Base-by-base conservation (phyloP, 1,140 invertebrate species). In the Lepeophtheirus salmonis region DNA sequence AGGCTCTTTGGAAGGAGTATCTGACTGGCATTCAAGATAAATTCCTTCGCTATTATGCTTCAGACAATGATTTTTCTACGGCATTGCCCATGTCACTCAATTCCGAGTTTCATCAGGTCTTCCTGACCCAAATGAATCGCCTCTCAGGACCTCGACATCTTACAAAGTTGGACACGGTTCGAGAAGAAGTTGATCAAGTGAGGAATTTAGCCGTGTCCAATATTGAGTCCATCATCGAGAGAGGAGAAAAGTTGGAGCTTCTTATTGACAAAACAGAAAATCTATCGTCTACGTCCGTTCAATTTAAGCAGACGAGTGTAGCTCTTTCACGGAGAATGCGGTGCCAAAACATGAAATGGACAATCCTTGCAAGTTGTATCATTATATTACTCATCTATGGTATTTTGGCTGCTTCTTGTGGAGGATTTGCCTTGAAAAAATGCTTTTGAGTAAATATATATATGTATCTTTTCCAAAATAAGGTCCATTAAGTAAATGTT, bases 261-360 rank as follows among this genome's bases (percentile, higher is more conserved):
- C 60, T 69, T 13, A 65, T 67, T 53, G 24, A 63, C 14, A 61
- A 68, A 6, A 68, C 68, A 10, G 60, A 54, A 25, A 54, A 64
- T 51, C 63, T 68, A 2, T 2, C 23, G 1, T 41, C 21, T 21
- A 62, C 57, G 24, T 63, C 63, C n/a, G 63, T 54, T 4, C 55
- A 63, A 50, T 68, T 68, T 63, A 63, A 67, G 52, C 62, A 62
- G 18, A 68, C 64, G 1, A 64, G 66, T 0, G 54, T 60, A 4
- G 64, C 62, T 16, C 62, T 68, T 24, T 64, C 65, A 51, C 62
- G 64, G 53, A 67, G 66, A 49, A 67, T 66, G 60, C 67, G 67
- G 67, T 68, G 67, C 66, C 64, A 68, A 64, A 68, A 68, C 62
- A 41, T 65, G 14, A 68, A 68, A 59, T 65, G 68, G 64, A 65